Evolutionary conservation across 2,888 invertebrate species (phyloP).

Genomic region (Ptilodon capucinus): DNA sequence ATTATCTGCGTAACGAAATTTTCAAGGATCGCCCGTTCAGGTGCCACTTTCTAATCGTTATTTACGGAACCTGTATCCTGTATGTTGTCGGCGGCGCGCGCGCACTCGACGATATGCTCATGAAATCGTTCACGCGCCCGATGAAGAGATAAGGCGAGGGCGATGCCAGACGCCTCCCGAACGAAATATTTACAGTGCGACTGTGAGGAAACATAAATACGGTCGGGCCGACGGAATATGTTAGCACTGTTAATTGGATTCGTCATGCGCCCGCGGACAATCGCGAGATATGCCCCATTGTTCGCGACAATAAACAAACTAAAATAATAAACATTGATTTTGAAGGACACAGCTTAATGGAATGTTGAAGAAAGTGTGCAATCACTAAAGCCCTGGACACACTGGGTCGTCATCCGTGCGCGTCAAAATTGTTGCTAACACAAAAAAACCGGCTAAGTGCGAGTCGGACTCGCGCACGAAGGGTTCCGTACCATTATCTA

Average conservation of each 20-base stretch:
- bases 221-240: slow-evolving; percentile 63
- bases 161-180: slow-evolving; percentile 69
- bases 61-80: slow-evolving; percentile 65
- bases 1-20: slow-evolving; percentile 52
- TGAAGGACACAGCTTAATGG: slow-evolving; percentile 1
- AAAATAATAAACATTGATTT: slow-evolving; percentile 11
- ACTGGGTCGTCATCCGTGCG: too few relatives aligned
- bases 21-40: slow-evolving; percentile 52
- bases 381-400: too few relatives aligned
- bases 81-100: slow-evolving; percentile 46
- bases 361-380: slow-evolving; percentile 15
- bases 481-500: too few relatives aligned
- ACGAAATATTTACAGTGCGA: slow-evolving; percentile 78
- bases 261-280: slow-evolving; percentile 56
- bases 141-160: slow-evolving; percentile 71
- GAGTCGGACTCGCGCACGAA: too few relatives aligned
- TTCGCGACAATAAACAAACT: slow-evolving; percentile 13
- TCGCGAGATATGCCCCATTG: slow-evolving; percentile 19
- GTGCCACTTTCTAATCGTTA: slow-evolving; percentile 65
- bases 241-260: slow-evolving; percentile 76
- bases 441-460: too few relatives aligned
- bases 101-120: slow-evolving; percentile 45
- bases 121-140: slow-evolving; percentile 59
- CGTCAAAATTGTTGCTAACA: too few relatives aligned
- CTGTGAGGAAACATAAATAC: slow-evolving; percentile 78